A percentile compares a stretch with the other conserved stretches of the same genome.
Conservation (phyloP, 2,888 invertebrate species). For the Agapetus fuscipes region DNA sequence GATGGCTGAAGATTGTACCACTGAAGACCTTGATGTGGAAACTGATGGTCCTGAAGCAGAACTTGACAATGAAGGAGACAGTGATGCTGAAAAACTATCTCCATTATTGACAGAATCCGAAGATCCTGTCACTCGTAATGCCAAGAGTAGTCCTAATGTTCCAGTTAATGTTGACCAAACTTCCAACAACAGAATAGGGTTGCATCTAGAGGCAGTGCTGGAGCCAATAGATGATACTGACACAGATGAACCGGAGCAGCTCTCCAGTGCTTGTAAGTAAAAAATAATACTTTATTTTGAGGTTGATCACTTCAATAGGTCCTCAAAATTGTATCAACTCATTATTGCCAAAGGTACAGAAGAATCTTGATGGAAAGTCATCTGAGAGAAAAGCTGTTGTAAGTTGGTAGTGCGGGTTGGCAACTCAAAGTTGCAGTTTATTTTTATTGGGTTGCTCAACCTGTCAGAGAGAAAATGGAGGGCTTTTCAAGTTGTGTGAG, state of each 20-base stretch:
- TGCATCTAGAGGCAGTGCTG: conserved; percentile 40
- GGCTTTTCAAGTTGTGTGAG: too few species aligned
- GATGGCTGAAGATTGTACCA: conserved; percentile 17
- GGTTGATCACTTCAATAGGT: too few species aligned
- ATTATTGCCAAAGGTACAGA: too few species aligned
- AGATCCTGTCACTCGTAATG: conserved; percentile 21
- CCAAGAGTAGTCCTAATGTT: conserved; percentile 12
- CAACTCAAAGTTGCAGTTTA: too few species aligned
- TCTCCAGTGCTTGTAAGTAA: conserved; percentile 31
- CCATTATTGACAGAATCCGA: conserved; percentile 49
- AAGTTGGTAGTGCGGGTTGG: too few species aligned
- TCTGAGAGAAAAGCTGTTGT: too few species aligned
- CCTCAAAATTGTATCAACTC: too few species aligned
- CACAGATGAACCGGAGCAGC: conserved; percentile 39
- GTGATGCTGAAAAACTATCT: conserved; percentile 74
- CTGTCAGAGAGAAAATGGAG: too few species aligned
- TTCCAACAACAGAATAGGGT: conserved; percentile 24
- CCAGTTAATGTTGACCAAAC: conserved; percentile 8
- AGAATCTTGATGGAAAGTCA: too few species aligned
- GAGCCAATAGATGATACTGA: conserved; percentile 55
- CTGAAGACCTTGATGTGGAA: conserved; percentile 20
- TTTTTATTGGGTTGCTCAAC: too few species aligned
- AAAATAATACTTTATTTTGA: neutral
- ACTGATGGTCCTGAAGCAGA: conserved; percentile 22
- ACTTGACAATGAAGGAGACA: conserved; percentile 58